phyloP scores from a whole-genome alignment of 1,140 invertebrate species.

The Tetramorium simillimum region DNA sequence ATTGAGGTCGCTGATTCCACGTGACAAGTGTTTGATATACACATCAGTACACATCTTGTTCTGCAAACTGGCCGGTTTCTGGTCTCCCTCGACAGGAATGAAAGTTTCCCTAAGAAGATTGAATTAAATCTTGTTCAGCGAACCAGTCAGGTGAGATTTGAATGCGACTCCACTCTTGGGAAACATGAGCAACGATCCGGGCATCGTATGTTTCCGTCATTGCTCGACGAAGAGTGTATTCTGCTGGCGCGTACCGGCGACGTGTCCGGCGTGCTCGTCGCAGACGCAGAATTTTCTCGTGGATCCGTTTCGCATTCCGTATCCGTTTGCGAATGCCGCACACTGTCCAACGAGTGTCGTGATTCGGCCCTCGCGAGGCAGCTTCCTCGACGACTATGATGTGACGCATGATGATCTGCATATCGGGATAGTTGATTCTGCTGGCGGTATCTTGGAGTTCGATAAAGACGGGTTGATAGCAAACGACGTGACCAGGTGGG shows the following conservation, averaged over 20 bases:
- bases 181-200: constrained; percentile 59
- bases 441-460: constrained; percentile 78
- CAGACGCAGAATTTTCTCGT: constrained; percentile 67
- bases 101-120: neutral
- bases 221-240: constrained; percentile 77
- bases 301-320: constrained; percentile 80
- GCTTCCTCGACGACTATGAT: constrained; percentile 79
- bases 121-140: neutral
- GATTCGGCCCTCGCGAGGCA: constrained; percentile 79
- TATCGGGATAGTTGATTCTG: constrained; percentile 80
- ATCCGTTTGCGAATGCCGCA: constrained; percentile 78
- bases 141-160: too few relatives aligned
- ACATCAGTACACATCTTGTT: neutral
- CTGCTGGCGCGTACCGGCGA: constrained; percentile 78
- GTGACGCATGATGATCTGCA: constrained; percentile 76
- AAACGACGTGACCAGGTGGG: constrained; percentile 79
- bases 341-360: constrained; percentile 75
- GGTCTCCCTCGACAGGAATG: neutral
- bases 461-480: constrained; percentile 78
- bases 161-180: neutral
- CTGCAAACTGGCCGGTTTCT: neutral
- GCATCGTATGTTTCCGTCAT: constrained; percentile 82
- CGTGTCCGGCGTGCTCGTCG: constrained; percentile 79
- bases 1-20: too few relatives aligned
- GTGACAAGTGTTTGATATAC: neutral